A percentile compares a stretch with the other conserved stretches of the same genome.
These are phyloP conservation scores for Cosmorhoe ocellata DNA, from an alignment of 2,888 invertebrate species.

Conservation along the genomic window DNA sequence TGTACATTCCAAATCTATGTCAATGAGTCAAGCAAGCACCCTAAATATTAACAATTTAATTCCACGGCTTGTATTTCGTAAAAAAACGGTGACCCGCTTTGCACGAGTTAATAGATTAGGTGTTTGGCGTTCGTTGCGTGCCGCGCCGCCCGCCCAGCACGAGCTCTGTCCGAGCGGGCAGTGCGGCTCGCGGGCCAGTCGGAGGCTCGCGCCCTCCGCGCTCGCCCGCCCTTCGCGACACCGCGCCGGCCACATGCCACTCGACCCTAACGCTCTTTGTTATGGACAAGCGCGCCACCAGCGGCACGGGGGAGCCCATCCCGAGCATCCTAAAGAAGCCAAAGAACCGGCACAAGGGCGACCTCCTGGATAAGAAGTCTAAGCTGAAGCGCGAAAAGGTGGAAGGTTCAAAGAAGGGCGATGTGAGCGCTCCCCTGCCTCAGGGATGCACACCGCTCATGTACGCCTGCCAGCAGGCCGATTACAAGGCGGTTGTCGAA, in stretches of 20 bases:
- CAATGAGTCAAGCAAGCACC: slow-evolving; percentile 36
- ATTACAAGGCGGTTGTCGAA: slow-evolving; percentile 88
- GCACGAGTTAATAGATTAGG: slow-evolving; percentile 64
- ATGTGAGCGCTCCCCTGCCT: slow-evolving; percentile 73
- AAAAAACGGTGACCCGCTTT: slow-evolving; percentile 68
- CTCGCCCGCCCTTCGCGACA: slow-evolving; percentile 65
- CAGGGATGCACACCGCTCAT: slow-evolving; percentile 92
- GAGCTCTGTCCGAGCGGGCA: slow-evolving; percentile 65
- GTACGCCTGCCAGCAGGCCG: slow-evolving; percentile 95
- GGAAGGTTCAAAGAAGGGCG: slow-evolving; percentile 59
- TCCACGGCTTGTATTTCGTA: slow-evolving; percentile 15
- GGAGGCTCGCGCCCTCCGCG: slow-evolving; percentile 76
- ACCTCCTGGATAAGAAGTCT: slow-evolving; percentile 71
- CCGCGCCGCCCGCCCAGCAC: slow-evolving; percentile 53
- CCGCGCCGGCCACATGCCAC: slow-evolving; percentile 49
- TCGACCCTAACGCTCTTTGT: slow-evolving; percentile 52
- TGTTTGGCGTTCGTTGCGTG: slow-evolving; percentile 55
- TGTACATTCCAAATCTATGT: slow-evolving; percentile 29
- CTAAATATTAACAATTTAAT: slow-evolving; percentile 27
- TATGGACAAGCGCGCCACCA: slow-evolving; percentile 73
- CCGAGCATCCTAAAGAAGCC: slow-evolving; percentile 77
- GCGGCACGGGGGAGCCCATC: slow-evolving; percentile 72
- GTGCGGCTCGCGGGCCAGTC: slow-evolving; percentile 57
- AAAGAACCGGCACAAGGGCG: slow-evolving; percentile 62
- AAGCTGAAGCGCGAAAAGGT: slow-evolving; percentile 74